Evolutionary conservation across 2,888 invertebrate species (phyloP).

Genomic region (Drosophila multiciliata): DNA sequence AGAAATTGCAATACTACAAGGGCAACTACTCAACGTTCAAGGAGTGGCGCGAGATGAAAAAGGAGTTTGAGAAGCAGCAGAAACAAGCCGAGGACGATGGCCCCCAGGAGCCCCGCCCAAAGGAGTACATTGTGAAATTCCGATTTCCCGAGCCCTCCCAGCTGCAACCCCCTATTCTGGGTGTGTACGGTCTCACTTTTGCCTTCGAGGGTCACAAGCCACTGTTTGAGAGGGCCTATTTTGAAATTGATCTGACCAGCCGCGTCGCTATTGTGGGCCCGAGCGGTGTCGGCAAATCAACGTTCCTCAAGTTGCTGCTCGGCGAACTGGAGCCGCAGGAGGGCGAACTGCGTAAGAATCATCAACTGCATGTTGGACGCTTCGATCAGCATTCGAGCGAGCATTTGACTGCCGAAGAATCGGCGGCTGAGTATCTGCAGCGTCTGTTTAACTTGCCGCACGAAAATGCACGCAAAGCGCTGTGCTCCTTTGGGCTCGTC

Average conservation of each 20-base stretch:
- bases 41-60: too few species aligned
- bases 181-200: too few species aligned
- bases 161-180: too few species aligned
- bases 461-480: conserved; percentile 94
- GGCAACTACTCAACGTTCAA: too few species aligned
- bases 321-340: conserved; percentile 92
- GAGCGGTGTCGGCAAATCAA: conserved; percentile 99
- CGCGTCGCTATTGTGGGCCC: conserved; percentile 87
- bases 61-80: too few species aligned
- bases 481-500: conserved; percentile 98
- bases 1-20: too few species aligned
- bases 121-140: too few species aligned
- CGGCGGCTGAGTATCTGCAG: conserved; percentile 97
- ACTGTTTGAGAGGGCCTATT: conserved; percentile 94
- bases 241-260: conserved; percentile 91
- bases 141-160: too few species aligned
- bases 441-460: conserved; percentile 91
- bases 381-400: conserved; percentile 99
- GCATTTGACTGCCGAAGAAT: conserved; percentile 98
- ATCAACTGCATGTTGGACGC: conserved; percentile 97
- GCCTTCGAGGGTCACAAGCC: conserved; percentile 65
- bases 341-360: conserved; percentile 96
- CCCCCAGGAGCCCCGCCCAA: too few species aligned
- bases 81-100: too few species aligned
- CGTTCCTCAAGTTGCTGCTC: conserved; percentile 96